A percentile compares a stretch with the other conserved stretches of the same genome.
These are phyloP conservation scores for Cottoperca gobio DNA, from an alignment of 2,797 vertebrate genomes.

Conservation along the genomic window DNA sequence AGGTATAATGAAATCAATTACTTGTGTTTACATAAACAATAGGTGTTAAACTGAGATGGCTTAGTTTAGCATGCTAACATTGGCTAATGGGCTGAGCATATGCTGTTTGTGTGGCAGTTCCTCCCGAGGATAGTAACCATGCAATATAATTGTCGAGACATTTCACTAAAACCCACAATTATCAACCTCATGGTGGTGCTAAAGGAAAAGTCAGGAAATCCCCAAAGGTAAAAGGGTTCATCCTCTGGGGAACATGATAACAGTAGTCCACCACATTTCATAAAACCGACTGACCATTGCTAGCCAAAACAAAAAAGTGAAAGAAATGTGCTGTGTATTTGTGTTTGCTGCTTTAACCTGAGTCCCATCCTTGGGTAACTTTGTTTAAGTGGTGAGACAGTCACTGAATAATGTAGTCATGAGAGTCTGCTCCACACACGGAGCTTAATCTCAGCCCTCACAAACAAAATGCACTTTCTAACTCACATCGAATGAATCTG, in stretches of 20 bases:
- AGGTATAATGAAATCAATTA: too few species aligned
- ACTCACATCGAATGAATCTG: conserved; percentile 11
- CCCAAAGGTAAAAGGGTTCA: too few species aligned
- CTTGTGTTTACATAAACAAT: too few species aligned
- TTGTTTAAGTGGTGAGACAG: conserved; percentile 42
- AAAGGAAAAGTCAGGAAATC: too few species aligned
- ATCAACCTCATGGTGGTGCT: neutral
- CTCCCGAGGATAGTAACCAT: too few species aligned
- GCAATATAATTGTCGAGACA: too few species aligned
- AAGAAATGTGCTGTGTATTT: neutral
- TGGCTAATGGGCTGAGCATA: neutral
- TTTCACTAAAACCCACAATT: too few species aligned
- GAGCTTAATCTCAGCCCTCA: conserved; percentile 15
- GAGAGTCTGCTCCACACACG: conserved; percentile 25
- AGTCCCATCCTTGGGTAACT: conserved; percentile 11
- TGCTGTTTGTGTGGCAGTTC: neutral
- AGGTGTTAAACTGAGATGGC: too few species aligned
- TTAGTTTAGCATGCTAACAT: neutral
- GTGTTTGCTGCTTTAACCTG: neutral
- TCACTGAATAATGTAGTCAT: conserved; percentile 53
- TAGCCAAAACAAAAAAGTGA: neutral
- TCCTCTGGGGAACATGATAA: too few species aligned
- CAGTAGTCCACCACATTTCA: too few species aligned
- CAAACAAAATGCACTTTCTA: conserved; percentile 23
- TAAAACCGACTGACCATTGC: too few species aligned